phyloP scores from a whole-genome alignment of 2,888 invertebrate genomes.

The Ditula angustiorana region DNA sequence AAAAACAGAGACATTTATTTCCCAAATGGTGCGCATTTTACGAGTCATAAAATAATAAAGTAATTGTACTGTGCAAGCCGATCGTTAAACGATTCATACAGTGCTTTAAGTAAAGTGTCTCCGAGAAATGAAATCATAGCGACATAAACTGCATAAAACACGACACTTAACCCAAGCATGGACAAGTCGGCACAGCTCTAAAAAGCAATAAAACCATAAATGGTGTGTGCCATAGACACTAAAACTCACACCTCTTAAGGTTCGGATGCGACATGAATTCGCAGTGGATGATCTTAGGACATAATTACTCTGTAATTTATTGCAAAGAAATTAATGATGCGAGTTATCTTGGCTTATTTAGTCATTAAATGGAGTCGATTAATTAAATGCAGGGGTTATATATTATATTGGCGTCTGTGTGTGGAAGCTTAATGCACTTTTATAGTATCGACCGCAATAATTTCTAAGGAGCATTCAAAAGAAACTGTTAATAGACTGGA shows the following conservation, averaged over 20 bases:
- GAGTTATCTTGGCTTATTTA: constrained; percentile 14
- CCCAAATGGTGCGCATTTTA: neutral
- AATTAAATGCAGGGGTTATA: constrained; percentile 13
- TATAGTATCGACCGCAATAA: too few relatives aligned
- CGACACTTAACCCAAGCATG: neutral
- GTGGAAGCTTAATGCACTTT: too few relatives aligned
- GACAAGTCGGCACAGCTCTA: constrained; percentile 7
- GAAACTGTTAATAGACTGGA: too few relatives aligned
- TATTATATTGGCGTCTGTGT: neutral
- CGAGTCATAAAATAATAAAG: neutral
- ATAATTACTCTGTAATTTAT: constrained; percentile 38
- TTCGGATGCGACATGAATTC: constrained; percentile 9
- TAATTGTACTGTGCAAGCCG: neutral
- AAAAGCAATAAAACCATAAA: constrained; percentile 28
- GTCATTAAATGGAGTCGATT: constrained; percentile 11
- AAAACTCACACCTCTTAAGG: constrained; percentile 32
- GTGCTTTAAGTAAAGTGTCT: constrained; percentile 47
- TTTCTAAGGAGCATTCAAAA: too few relatives aligned
- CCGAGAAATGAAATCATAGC: constrained; percentile 51
- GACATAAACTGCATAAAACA: neutral
- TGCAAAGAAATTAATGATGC: constrained; percentile 19
- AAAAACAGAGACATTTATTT: neutral
- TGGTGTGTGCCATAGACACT: constrained; percentile 20
- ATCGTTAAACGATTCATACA: neutral
- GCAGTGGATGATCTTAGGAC: constrained; percentile 25